Conservation (phyloP, 2,113 vertebrate species). For the Drymodes brunneopygia region DNA sequence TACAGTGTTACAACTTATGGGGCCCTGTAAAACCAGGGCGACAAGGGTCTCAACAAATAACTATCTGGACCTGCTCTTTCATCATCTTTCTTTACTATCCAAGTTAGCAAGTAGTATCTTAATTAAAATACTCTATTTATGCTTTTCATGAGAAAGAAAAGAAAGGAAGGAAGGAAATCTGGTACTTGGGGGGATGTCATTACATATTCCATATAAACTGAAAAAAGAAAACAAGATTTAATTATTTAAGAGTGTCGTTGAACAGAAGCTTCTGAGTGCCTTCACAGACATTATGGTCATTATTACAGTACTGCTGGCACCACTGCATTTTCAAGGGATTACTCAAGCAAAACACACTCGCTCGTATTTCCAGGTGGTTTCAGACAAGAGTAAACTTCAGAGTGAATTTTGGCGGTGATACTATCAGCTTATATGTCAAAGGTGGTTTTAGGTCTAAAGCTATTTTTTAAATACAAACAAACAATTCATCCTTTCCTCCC, state of each 20-base stretch:
- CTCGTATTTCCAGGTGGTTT: neutral
- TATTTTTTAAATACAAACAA: neutral
- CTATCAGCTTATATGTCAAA: neutral
- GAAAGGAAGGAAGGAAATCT: conserved; percentile 11
- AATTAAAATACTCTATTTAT: neutral
- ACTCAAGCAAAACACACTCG: neutral
- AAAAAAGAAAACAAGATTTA: neutral
- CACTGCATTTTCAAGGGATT: conserved; percentile 7
- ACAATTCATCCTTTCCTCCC: neutral
- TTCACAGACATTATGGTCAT: conserved; percentile 31
- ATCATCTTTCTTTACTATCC: neutral
- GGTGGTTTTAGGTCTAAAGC: neutral
- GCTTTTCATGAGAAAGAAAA: neutral
- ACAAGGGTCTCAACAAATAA: neutral
- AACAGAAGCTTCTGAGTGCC: neutral
- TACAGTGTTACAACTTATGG: too few relatives aligned
- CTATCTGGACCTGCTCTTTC: neutral
- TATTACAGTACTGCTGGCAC: conserved; percentile 5
- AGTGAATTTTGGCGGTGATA: neutral
- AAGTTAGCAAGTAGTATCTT: neutral
- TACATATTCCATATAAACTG: conserved; percentile 7
- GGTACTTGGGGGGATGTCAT: neutral
- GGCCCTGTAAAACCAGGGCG: too few relatives aligned
- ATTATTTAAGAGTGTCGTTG: conserved; percentile 34
- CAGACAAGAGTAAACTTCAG: neutral